Evolutionary conservation across 2,797 vertebrate genomes (phyloP).

Genomic region (Menidia menidia): DNA sequence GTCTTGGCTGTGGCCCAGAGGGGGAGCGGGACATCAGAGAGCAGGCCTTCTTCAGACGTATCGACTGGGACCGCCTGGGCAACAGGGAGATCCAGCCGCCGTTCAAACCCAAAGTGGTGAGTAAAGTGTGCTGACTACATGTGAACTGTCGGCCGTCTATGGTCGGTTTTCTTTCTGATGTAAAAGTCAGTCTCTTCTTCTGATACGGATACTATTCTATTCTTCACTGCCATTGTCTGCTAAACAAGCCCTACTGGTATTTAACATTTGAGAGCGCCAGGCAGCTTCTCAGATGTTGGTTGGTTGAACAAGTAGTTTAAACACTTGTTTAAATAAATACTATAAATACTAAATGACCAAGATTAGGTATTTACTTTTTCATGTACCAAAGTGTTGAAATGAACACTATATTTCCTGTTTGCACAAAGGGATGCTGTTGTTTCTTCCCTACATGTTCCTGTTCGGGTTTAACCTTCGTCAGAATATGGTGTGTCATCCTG

Average conservation of each 20-base stretch:
- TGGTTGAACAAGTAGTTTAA: not conserved
- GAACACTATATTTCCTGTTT: not conserved
- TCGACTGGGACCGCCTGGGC: constrained; percentile 97
- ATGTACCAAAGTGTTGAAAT: no score
- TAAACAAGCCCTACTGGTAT: not conserved
- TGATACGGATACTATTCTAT: not conserved
- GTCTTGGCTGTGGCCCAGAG: constrained; percentile 92
- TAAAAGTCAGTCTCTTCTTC: not conserved
- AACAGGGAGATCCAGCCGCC: constrained; percentile 96
- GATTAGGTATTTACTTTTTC: no score
- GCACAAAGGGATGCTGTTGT: constrained; percentile 10
- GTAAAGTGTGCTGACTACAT: not conserved
- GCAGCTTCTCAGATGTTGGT: not conserved
- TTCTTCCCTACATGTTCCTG: not conserved
- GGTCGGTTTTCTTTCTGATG: not conserved
- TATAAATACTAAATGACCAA: not conserved
- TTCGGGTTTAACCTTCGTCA: not conserved
- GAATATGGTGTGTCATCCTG: not conserved
- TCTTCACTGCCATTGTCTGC: not conserved
- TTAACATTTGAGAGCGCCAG: not conserved
- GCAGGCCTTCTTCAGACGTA: constrained; percentile 97
- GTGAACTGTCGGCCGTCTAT: not conserved
- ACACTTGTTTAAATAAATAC: no score
- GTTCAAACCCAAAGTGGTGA: constrained; percentile 99
- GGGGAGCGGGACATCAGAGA: constrained; percentile 94